Base-by-base conservation (phyloP, 2,797 vertebrate species). In the Steatocranus sp. region DNA sequence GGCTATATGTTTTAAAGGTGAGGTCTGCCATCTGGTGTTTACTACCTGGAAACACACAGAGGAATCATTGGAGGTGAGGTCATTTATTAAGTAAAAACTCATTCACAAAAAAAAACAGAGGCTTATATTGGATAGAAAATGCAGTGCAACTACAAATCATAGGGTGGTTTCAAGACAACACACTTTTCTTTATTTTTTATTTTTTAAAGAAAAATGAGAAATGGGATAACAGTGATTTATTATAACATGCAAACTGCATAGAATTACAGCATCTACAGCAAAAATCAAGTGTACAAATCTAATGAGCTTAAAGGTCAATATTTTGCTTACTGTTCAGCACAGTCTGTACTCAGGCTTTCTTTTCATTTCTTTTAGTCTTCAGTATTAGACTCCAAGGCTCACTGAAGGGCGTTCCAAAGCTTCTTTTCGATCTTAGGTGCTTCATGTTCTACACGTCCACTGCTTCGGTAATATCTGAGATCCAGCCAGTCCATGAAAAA, bases 21-120 rank as follows among this genome's bases (percentile, higher is more conserved):
- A 74, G 83, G 68, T 17, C 76, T 88, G 85, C 91, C 92, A 50
- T 79, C 93, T 93, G 49, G 83, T 93, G 92, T 8, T 30, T 77
- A 75, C 2, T 11, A 1, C 1, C 1, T 41, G 61, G 32, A 90
- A 87, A 14, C 23, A 79, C 91, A 85, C 0, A 51, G 25, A 1
- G 4, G 6, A 77, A 7, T 34, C 20, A 48, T 8, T 27, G 41
- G 23, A 5, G 32, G 8, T 58, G 30, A 58, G 23, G 4, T 30
- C 15, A 8, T 30, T 48, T 73, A 30, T 30, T 73, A 1, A 48
- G 66, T 73, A 27, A 73, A 73, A 48, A 48, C 25, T 30, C 15
- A 18, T 70, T 70, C 41, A 3, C 23, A 27, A 61, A 70, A 15
- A 15, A 70, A 27, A 18, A 4, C 66, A 18, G 66, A 43, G 6